phyloP scores from a whole-genome alignment of 2,888 invertebrate species.

The Volucella inflata region DNA sequence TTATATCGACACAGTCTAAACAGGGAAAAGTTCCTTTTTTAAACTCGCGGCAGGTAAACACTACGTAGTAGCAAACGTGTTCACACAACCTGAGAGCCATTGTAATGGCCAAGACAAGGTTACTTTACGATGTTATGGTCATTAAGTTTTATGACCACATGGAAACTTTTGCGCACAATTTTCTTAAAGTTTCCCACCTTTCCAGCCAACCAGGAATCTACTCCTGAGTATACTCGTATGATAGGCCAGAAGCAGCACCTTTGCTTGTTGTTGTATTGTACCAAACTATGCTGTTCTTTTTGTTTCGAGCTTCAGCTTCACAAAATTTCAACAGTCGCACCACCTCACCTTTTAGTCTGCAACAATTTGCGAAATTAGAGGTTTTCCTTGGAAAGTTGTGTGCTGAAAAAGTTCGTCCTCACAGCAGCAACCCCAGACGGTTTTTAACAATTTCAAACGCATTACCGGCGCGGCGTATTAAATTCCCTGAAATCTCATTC shows the following conservation, averaged over 20 bases:
- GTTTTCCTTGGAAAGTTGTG: slow-evolving; percentile 7
- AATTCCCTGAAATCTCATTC: slow-evolving; percentile 59
- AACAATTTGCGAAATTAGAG: slow-evolving; percentile 53
- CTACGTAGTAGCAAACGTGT: neutral
- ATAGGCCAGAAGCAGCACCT: neutral
- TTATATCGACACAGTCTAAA: slow-evolving; percentile 13
- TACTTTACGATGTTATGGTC: slow-evolving; percentile 73
- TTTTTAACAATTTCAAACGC: slow-evolving; percentile 66
- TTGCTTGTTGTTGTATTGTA: slow-evolving; percentile 35
- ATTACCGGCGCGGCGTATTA: slow-evolving; percentile 68
- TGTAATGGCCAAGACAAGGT: slow-evolving; percentile 53
- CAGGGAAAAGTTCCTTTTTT: slow-evolving; percentile 3
- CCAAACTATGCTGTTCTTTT: too few relatives aligned
- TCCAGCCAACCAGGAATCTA: too few relatives aligned
- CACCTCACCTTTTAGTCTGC: slow-evolving; percentile 17
- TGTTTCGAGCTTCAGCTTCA: slow-evolving; percentile 1
- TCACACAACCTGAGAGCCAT: slow-evolving; percentile 51
- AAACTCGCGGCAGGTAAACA: neutral
- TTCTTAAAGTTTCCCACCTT: slow-evolving; percentile 47
- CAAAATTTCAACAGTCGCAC: neutral
- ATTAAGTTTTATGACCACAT: slow-evolving; percentile 70
- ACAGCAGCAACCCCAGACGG: slow-evolving; percentile 23
- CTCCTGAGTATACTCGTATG: too few relatives aligned
- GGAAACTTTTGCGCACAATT: slow-evolving; percentile 65
- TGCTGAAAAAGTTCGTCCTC: slow-evolving; percentile 65